Conservation (phyloP, 1,140 invertebrate genomes). For the Drosophila triauraria region DNA sequence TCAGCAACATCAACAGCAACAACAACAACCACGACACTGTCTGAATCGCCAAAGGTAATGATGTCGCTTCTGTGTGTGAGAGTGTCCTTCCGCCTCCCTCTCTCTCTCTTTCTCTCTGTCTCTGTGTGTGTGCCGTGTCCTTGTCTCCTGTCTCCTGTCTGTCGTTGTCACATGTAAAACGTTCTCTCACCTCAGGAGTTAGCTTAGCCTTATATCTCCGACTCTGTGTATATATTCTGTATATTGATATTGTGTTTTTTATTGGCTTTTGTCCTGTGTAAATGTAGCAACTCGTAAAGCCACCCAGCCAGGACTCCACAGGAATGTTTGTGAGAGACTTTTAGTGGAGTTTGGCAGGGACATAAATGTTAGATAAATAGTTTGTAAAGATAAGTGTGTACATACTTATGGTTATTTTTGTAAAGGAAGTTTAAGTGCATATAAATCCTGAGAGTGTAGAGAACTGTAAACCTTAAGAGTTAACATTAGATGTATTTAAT, state of each 20-base stretch:
- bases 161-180: conserved; percentile 52
- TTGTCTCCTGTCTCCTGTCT: conserved; percentile 33
- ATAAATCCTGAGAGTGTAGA: conserved; percentile 11
- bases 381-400: conserved; percentile 29
- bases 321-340: conserved; percentile 32
- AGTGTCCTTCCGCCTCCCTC: conserved; percentile 28
- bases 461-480: neutral
- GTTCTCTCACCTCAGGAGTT: conserved; percentile 28
- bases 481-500: neutral
- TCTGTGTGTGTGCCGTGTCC: conserved; percentile 23
- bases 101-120: conserved; percentile 9
- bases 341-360: conserved; percentile 25
- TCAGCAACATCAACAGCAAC: conserved; percentile 56
- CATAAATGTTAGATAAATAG: conserved; percentile 43
- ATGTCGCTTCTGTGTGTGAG: conserved; percentile 58
- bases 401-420: conserved; percentile 14
- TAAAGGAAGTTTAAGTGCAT: neutral
- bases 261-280: conserved; percentile 44
- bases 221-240: conserved; percentile 8
- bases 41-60: conserved; percentile 76
- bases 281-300: conserved; percentile 30
- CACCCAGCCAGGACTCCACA: conserved; percentile 13
- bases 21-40: conserved; percentile 66
- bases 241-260: conserved; percentile 51
- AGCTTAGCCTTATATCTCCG: conserved; percentile 17